Conservation (phyloP, 1,140 invertebrate genomes). For the Aethina tumida region DNA sequence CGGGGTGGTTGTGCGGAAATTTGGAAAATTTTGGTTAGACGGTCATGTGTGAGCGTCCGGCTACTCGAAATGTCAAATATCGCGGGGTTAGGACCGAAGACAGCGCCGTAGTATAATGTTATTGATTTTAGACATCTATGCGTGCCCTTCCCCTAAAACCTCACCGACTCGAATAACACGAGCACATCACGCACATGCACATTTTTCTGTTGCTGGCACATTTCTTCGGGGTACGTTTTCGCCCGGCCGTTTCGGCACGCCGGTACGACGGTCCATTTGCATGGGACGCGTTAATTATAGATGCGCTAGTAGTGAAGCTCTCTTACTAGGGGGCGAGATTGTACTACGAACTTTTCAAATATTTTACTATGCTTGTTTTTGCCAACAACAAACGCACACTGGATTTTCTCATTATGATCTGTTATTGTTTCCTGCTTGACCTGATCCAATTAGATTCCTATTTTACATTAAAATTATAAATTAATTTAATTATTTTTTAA, state of each 20-base stretch:
- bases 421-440: too few species aligned
- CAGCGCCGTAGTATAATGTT: constrained; percentile 12
- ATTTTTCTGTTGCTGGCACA: neutral
- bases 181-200: constrained; percentile 6
- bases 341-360: too few species aligned
- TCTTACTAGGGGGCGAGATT: too few species aligned
- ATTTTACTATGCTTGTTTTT: too few species aligned
- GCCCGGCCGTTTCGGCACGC: neutral
- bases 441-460: too few species aligned
- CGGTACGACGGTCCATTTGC: neutral
- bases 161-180: constrained; percentile 6
- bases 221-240: neutral
- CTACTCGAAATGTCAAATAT: constrained; percentile 13
- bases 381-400: too few species aligned
- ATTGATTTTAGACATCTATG: constrained; percentile 14
- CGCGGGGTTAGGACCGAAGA: constrained; percentile 6
- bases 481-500: too few species aligned
- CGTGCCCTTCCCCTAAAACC: constrained; percentile 11
- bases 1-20: neutral
- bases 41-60: constrained; percentile 5
- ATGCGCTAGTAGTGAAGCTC: too few species aligned
- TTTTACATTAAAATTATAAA: too few species aligned
- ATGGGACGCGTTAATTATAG: neutral
- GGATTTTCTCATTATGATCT: too few species aligned
- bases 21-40: neutral